Conservation (phyloP, 2,113 vertebrate species). For the Seriola quinqueradiata region DNA sequence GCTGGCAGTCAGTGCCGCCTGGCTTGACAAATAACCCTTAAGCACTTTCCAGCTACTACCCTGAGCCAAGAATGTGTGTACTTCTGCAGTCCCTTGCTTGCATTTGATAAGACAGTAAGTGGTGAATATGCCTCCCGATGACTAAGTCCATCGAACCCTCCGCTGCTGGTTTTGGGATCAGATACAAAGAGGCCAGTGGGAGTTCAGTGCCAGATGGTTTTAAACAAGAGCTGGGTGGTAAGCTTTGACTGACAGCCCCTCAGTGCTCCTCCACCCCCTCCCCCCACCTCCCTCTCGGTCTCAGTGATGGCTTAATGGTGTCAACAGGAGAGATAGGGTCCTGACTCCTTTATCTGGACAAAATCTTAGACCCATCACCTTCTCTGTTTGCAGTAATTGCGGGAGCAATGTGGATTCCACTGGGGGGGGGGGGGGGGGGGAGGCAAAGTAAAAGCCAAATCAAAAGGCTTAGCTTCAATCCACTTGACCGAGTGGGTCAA, state of each 20-base stretch:
- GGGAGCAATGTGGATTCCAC: conserved; percentile 75
- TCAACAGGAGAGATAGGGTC: conserved; percentile 80
- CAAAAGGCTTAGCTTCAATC: conserved; percentile 87
- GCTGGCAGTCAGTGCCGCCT: conserved; percentile 56
- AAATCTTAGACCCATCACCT: conserved; percentile 83
- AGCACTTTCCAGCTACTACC: conserved; percentile 60
- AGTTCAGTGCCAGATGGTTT: conserved; percentile 70
- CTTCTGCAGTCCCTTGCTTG: conserved; percentile 47
- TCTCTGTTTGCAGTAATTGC: conserved; percentile 87
- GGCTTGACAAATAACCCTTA: conserved; percentile 74
- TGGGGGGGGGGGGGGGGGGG: conserved; percentile 56
- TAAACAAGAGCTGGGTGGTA: conserved; percentile 76
- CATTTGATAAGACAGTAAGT: conserved; percentile 71
- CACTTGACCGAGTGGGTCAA: conserved; percentile 87
- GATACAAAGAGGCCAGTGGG: conserved; percentile 71
- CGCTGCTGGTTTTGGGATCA: conserved; percentile 63
- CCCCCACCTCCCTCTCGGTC: conserved; percentile 47
- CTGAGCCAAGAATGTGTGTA: conserved; percentile 58
- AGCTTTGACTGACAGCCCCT: conserved; percentile 69
- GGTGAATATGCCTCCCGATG: conserved; percentile 62
- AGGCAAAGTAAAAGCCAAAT: conserved; percentile 82
- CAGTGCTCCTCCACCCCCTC: conserved; percentile 21
- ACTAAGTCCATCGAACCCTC: conserved; percentile 50
- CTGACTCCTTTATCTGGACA: conserved; percentile 80
- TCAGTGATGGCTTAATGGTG: conserved; percentile 79